Percentiles rank a stretch among this genome's conserved stretches.
phyloP scores from a whole-genome alignment of 2,113 vertebrate genomes.

The Cyanoliseus patagonus region DNA sequence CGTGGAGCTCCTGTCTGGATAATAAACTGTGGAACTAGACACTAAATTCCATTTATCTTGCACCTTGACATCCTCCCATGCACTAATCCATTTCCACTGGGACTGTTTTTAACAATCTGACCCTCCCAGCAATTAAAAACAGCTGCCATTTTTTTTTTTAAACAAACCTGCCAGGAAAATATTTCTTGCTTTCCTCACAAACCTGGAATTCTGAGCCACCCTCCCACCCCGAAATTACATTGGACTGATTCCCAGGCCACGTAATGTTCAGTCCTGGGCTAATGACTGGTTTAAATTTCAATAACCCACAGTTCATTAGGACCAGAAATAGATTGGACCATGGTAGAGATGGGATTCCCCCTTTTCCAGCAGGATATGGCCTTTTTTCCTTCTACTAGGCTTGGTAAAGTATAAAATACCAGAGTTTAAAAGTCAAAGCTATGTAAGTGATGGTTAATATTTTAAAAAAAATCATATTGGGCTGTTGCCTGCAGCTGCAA shows the following conservation, averaged over 20 bases:
- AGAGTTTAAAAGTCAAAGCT: neutral
- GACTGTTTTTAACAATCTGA: conserved; percentile 51
- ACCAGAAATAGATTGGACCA: conserved; percentile 42
- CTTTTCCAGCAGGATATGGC: conserved; percentile 2
- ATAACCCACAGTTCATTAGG: conserved; percentile 20
- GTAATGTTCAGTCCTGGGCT: conserved; percentile 43
- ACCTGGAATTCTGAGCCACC: conserved; percentile 57
- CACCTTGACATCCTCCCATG: conserved; percentile 42
- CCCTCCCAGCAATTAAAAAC: conserved; percentile 61
- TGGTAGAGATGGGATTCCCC: conserved; percentile 16
- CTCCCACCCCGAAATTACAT: conserved; percentile 63
- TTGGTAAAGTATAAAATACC: neutral
- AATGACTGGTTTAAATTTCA: conserved; percentile 60
- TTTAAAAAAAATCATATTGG: neutral
- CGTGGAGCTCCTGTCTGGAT: neutral
- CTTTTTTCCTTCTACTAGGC: neutral
- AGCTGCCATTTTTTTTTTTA: conserved; percentile 42
- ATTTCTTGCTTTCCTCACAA: conserved; percentile 69
- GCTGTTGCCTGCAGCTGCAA: neutral
- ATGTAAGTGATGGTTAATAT: neutral
- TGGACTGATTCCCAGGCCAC: conserved; percentile 55
- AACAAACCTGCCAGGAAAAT: conserved; percentile 67
- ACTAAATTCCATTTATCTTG: conserved; percentile 25
- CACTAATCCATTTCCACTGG: conserved; percentile 36
- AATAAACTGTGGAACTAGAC: neutral